Evolutionary conservation across 2,113 vertebrate genomes (phyloP), one percentile per base, ranked within the genome.

Genomic region (Thamnaconus septentrionalis): DNA sequence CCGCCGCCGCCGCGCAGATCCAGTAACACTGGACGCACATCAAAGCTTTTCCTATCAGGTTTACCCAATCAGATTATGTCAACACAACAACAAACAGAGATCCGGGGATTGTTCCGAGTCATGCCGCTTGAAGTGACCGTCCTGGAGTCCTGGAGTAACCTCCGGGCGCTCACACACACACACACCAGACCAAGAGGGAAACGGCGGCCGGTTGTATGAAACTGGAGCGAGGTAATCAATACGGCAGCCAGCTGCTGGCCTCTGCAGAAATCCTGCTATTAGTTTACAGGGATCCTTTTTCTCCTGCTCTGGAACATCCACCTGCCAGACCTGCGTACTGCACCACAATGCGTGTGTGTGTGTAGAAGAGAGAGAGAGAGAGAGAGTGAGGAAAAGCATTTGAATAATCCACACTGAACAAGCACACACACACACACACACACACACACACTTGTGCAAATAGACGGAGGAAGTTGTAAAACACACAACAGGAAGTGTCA

Each of bases 401-500:
- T 6, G 49, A 40, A 61, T 39, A n/a, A 47, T 55, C 4, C 47
- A 47, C 18, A 67, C 3, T 47, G 10, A 41, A 61, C 52, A 62
- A 9, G 61, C 0, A 44, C n/a, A 39, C n/a, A 11, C 58, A 66
- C 18, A 31, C 18, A 31, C 18, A 31, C 18, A 31, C 18, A 31
- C 18, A 66, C 18, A 31, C 18, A 31, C 18, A 31, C 18, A 31
- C 18, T 1, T 2, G 18, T 2, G 4, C 49, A 61, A 11, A 53
- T 44, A 62, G 9, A 72, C 3, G 52, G 0, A 69, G 71, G 76
- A 82, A 80, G 66, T 60, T 8, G 49, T 66, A 47, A 11, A 70
- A 56, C 50, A 62, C 72, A 68, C 56, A 31, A 83, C 77, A 74
- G 82, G 75, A 85, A 56, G 59, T 79, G 63, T 64, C 73, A 58